These are phyloP conservation scores for Phortica okadai DNA, from an alignment of 2,888 invertebrate genomes.

Conservation along the genomic window DNA sequence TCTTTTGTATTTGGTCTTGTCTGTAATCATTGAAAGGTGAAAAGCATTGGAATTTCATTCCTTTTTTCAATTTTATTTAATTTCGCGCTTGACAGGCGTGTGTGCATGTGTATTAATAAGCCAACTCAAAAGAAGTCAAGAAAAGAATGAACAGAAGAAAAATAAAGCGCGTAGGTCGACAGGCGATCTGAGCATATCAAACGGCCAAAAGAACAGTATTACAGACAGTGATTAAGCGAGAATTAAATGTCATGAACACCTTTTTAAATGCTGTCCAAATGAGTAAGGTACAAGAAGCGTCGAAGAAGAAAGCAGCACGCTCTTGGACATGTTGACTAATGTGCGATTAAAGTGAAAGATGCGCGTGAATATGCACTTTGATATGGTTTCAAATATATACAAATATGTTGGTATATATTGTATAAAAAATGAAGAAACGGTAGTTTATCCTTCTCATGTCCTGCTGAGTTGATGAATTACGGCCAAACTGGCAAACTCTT, in stretches of 20 bases:
- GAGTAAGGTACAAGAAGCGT: conserved; percentile 40
- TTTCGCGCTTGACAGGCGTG: conserved; percentile 2
- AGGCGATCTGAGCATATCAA: conserved; percentile 46
- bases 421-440: neutral
- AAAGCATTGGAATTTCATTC: conserved; percentile 28
- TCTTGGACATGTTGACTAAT: conserved; percentile 47
- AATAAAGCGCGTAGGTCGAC: conserved; percentile 48
- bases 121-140: neutral
- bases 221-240: conserved; percentile 66
- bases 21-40: conserved; percentile 29
- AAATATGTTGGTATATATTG: neutral
- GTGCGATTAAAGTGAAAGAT: conserved; percentile 40
- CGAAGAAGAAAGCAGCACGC: neutral
- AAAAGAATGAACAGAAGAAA: neutral
- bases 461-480: conserved; percentile 35
- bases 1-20: neutral
- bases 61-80: conserved; percentile 41
- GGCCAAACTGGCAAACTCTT: too few species aligned
- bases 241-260: conserved; percentile 60
- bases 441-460: conserved; percentile 8
- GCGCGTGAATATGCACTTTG: conserved; percentile 8
- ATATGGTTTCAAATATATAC: neutral
- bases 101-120: neutral
- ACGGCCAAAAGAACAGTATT: conserved; percentile 43
- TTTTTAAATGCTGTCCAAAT: conserved; percentile 27